Conservation (phyloP, 2,888 invertebrate genomes). For the Orthosia incerta region DNA sequence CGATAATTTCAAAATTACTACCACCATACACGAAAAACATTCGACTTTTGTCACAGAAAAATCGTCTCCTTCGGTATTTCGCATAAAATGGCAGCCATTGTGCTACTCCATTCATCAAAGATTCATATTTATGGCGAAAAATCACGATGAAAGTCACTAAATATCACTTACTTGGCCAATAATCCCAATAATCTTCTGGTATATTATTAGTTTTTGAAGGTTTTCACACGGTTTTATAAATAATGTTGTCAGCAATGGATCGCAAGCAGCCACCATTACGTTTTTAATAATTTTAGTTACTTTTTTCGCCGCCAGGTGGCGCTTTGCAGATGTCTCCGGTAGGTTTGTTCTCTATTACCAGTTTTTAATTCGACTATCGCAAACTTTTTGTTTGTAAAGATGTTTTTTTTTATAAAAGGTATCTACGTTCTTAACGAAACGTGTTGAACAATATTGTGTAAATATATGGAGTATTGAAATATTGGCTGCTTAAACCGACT, state of each 20-base stretch:
- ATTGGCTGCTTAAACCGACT: no score
- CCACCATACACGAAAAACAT: slow-evolving; percentile 63
- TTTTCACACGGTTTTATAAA: slow-evolving; percentile 79
- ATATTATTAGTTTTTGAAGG: slow-evolving; percentile 80
- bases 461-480: no score
- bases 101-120: slow-evolving; percentile 42
- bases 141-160: slow-evolving; percentile 36
- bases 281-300: slow-evolving; percentile 65
- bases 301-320: slow-evolving; percentile 52
- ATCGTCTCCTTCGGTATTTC: slow-evolving; percentile 41
- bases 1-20: slow-evolving; percentile 66
- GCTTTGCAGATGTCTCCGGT: slow-evolving; percentile 57
- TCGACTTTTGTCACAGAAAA: slow-evolving; percentile 42
- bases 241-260: slow-evolving; percentile 90
- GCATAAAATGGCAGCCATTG: slow-evolving; percentile 69
- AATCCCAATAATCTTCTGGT: slow-evolving; percentile 62
- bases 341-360: slow-evolving; percentile 27
- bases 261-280: slow-evolving; percentile 89
- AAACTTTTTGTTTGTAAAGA: not conserved
- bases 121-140: slow-evolving; percentile 28
- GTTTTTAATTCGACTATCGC: slow-evolving; percentile 18
- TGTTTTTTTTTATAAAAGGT: not conserved
- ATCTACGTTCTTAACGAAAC: not conserved
- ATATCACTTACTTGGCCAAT: slow-evolving; percentile 73
- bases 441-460: not conserved